A percentile compares a stretch with the other conserved stretches of the same genome.
These are phyloP conservation scores for Pemphigus obesinymphae DNA, from an alignment of 1,140 invertebrate species.

Conservation along the genomic window DNA sequence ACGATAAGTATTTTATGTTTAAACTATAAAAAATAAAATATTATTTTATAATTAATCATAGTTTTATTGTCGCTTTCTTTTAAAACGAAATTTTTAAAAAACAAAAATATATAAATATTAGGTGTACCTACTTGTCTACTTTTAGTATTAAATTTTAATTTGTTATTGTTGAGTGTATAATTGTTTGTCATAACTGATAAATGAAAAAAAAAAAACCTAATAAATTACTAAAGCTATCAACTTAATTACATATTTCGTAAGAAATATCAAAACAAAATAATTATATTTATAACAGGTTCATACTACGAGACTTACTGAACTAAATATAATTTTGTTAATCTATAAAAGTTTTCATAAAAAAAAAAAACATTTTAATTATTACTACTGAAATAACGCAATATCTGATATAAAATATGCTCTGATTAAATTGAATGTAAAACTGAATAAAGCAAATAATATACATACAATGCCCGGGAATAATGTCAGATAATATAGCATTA, in stretches of 20 bases:
- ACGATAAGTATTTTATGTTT: constrained; percentile 8
- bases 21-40: neutral
- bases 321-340: too few relatives aligned
- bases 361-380: too few relatives aligned
- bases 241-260: neutral
- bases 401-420: too few relatives aligned
- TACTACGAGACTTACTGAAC: too few relatives aligned
- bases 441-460: too few relatives aligned
- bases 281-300: too few relatives aligned
- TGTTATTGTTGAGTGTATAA: neutral
- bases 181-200: neutral
- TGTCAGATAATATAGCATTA: too few relatives aligned
- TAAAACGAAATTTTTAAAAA: neutral
- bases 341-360: too few relatives aligned
- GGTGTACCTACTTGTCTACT: neutral
- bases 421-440: too few relatives aligned
- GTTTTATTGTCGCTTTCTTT: neutral
- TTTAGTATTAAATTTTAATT: neutral
- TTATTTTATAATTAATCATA: neutral
- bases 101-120: neutral
- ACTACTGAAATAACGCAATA: too few relatives aligned
- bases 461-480: too few relatives aligned
- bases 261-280: too few relatives aligned
- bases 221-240: neutral
- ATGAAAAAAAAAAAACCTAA: neutral